Conservation (phyloP, 1,140 invertebrate genomes). For the Monomorium pharaonis region DNA sequence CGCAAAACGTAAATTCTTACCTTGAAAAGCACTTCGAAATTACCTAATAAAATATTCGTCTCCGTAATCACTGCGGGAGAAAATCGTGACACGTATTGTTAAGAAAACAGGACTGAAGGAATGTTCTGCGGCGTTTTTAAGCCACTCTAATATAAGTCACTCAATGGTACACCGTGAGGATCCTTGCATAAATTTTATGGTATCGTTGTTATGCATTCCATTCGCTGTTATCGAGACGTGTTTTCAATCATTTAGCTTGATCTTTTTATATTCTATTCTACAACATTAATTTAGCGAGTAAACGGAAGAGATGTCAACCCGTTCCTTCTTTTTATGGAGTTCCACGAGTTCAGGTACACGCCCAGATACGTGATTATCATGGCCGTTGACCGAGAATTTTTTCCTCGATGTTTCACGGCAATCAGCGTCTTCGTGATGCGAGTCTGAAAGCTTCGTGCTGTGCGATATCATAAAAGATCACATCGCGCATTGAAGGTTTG, state of each 20-base stretch:
- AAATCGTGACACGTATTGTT: not conserved
- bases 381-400: not conserved
- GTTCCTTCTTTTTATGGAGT: conserved; percentile 8
- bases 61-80: not conserved
- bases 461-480: conserved; percentile 45
- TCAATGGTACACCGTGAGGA: not conserved
- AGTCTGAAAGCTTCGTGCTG: conserved; percentile 5
- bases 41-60: not conserved
- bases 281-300: conserved; percentile 18
- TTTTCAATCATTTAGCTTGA: conserved; percentile 8
- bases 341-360: conserved; percentile 30
- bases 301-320: not conserved
- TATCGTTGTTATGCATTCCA: conserved; percentile 8
- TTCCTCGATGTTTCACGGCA: not conserved
- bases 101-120: conserved; percentile 21
- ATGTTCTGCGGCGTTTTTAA: conserved; percentile 30
- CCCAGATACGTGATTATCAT: conserved; percentile 1
- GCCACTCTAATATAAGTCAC: conserved; percentile 5
- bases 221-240: not conserved
- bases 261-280: conserved; percentile 1
- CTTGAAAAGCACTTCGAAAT: conserved; percentile 18
- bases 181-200: conserved; percentile 29
- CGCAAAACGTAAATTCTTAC: conserved; percentile 10
- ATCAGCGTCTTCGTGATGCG: not conserved
- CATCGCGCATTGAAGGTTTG: conserved; percentile 15